Base-by-base conservation (phyloP, 2,797 vertebrate genomes). In the Centropyge bicolor region DNA sequence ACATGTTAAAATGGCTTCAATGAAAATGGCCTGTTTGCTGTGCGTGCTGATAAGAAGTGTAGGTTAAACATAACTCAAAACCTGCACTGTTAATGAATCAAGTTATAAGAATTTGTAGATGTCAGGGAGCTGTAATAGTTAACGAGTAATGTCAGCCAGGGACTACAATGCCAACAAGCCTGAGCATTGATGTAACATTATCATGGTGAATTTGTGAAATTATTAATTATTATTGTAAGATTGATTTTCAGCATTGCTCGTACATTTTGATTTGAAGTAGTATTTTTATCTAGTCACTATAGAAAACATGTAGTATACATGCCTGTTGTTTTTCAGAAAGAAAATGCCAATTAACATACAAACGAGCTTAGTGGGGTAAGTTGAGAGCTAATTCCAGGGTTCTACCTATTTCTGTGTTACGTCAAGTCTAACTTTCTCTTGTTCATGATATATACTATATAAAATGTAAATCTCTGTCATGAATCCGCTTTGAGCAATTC, bases 291-390 rank as follows among this genome's bases (percentile, higher is more conserved):
- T 87, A 91, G 88, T 92, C 84, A 74, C 87, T 93, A 63, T 88
- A 92, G 88, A 92, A 92, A 90, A 94, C 85, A 88, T 90, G 89
- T 94, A 93, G 94, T 88, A 85, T 90, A 93, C 91, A 93, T 96
- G 90, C 94, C 92, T 96, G 93, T 96, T 96, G 94, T 95, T 96
- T 96, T 95, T 93, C 95, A 96, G 95, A 95, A 95, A 93, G 95
- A 95, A 96, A 96, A 95, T 95, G 92, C 95, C 92, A 94, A 94
- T 94, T 95, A 95, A 95, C 94, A 95, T 95, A 93, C 94, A 94
- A 95, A 95, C 93, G 92, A 94, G 87, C 92, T 95, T 95, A 95
- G 93, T 80, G 76, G 92, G 95, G 94, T 95, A 95, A 95, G 95
- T 95, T 92, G 83, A 93, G 91, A 86, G 91, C 84, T 88, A 94